Conservation (phyloP, 2,113 vertebrate species). For the Poeciliopsis retropinna region DNA sequence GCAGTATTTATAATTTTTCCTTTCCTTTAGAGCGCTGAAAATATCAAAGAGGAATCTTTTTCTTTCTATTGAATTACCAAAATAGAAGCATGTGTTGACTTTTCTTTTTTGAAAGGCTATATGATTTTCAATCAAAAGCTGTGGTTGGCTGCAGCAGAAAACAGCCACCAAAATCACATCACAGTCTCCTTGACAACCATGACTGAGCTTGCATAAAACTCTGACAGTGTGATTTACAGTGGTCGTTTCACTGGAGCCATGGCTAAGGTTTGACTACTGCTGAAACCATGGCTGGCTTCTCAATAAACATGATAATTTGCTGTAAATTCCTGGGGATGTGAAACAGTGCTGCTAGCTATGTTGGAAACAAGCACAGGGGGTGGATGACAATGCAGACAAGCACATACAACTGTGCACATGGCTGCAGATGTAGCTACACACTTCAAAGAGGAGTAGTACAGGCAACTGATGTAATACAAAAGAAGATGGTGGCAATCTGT, state of each 20-base stretch:
- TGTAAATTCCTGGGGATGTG: conserved; percentile 43
- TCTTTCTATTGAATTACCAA: neutral
- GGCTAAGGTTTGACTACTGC: conserved; percentile 43
- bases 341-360: conserved; percentile 28
- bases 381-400: conserved; percentile 34
- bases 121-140: conserved; percentile 25
- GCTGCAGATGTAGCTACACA: conserved; percentile 8
- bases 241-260: conserved; percentile 42
- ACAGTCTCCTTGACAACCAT: conserved; percentile 64
- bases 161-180: conserved; percentile 42
- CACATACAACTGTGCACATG: conserved; percentile 15
- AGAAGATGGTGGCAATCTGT: conserved; percentile 37
- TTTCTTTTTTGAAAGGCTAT: neutral
- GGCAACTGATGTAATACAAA: conserved; percentile 57
- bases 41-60: neutral
- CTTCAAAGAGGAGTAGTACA: conserved; percentile 12
- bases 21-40: no score
- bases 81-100: neutral
- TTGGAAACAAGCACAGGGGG: conserved; percentile 28
- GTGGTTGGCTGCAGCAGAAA: conserved; percentile 18
- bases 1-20: no score
- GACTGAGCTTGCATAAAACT: conserved; percentile 54
- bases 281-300: conserved; percentile 47
- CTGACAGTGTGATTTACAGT: conserved; percentile 66
- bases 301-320: conserved; percentile 71